phyloP scores from a whole-genome alignment of 2,888 invertebrate genomes.

The Siphonodentalium dalli region DNA sequence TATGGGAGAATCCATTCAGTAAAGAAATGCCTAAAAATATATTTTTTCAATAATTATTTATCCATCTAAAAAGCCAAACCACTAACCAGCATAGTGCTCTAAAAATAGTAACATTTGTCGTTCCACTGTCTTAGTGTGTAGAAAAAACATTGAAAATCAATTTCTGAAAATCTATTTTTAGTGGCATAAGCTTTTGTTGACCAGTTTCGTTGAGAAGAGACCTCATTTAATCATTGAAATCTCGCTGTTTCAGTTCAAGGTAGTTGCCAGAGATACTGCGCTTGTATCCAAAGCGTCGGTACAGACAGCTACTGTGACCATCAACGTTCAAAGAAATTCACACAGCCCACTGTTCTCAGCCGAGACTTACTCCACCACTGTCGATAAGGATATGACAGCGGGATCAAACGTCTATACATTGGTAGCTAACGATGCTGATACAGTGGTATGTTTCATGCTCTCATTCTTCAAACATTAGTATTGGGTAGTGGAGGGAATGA shows the following conservation, averaged over 20 bases:
- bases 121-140: no score
- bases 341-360: slow-evolving; percentile 43
- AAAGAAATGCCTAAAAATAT: no score
- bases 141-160: no score
- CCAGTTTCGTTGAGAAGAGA: no score
- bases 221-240: no score
- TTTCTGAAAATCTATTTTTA: neutral
- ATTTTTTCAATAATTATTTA: no score
- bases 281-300: slow-evolving; percentile 33
- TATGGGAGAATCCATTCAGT: no score
- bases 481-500: no score
- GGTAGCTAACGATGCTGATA: slow-evolving; percentile 38
- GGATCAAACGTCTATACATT: slow-evolving; percentile 38
- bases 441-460: slow-evolving; percentile 25
- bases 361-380: slow-evolving; percentile 31
- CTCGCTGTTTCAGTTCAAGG: slow-evolving; percentile 38
- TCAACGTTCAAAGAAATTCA: slow-evolving; percentile 47
- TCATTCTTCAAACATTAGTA: neutral
- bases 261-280: slow-evolving; percentile 47
- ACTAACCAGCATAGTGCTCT: no score
- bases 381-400: slow-evolving; percentile 28
- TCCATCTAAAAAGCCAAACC: no score
- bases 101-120: no score
- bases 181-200: neutral
- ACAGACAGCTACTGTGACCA: slow-evolving; percentile 38